Conservation (phyloP, 2,888 invertebrate species). For the Chymomyza caudatula region DNA sequence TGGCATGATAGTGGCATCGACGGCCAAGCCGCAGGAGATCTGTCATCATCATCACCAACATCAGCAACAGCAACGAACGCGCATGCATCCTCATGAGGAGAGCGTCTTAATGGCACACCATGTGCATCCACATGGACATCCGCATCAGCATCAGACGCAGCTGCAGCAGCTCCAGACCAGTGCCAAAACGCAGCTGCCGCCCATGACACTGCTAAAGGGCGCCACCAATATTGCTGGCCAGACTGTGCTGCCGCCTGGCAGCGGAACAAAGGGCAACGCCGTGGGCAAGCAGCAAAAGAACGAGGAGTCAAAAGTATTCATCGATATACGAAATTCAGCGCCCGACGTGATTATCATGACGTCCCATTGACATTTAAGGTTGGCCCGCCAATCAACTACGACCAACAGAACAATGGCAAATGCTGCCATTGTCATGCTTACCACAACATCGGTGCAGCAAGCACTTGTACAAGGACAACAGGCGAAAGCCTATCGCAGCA, state of each 20-base stretch:
- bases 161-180: conserved; percentile 40
- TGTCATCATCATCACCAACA: conserved; percentile 77
- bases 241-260: conserved; percentile 12
- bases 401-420: conserved; percentile 14
- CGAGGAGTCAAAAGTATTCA: conserved; percentile 82
- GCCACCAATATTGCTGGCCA: conserved; percentile 19
- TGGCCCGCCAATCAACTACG: conserved; percentile 57
- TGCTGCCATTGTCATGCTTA: neutral
- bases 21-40: conserved; percentile 57
- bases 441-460: neutral
- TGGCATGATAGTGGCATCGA: conserved; percentile 49
- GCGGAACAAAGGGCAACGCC: neutral
- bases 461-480: neutral
- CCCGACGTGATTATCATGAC: conserved; percentile 91
- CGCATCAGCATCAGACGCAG: conserved; percentile 25
- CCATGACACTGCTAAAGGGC: conserved; percentile 38
- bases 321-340: conserved; percentile 92
- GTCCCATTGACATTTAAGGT: conserved; percentile 84
- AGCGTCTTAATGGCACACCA: conserved; percentile 52
- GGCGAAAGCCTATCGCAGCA: neutral
- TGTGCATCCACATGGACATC: neutral
- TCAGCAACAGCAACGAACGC: conserved; percentile 62
- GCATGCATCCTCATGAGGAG: neutral
- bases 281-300: conserved; percentile 48
- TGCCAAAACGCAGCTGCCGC: conserved; percentile 48